A percentile compares a stretch with the other conserved stretches of the same genome.
Evolutionary conservation across 2,888 invertebrate genomes (phyloP).

Genomic region (Aricia artaxerxes): DNA sequence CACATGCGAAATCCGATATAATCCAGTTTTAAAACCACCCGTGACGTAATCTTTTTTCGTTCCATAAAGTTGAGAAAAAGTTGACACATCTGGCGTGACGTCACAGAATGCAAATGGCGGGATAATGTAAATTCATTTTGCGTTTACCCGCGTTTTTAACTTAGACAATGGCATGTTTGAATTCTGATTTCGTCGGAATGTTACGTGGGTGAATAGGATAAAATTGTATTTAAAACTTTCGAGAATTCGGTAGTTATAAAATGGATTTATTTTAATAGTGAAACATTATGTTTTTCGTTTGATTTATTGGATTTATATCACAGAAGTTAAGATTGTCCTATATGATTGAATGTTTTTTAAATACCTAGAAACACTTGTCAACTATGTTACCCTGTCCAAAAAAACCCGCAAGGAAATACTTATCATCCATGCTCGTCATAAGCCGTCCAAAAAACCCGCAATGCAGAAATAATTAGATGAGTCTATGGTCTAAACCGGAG

Average conservation of each 20-base stretch:
- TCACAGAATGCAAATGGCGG: slow-evolving; percentile 6
- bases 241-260: background rate
- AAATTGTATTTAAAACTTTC: background rate
- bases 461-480: no score
- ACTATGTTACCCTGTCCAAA: no score
- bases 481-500: no score
- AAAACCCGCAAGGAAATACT: no score
- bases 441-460: no score
- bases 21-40: background rate
- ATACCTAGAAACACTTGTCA: no score
- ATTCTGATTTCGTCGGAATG: background rate
- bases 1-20: background rate
- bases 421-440: no score
- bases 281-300: no score
- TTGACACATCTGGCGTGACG: slow-evolving; percentile 26
- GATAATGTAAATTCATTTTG: slow-evolving; percentile 13
- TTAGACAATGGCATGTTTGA: slow-evolving; percentile 13
- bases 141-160: slow-evolving; percentile 8
- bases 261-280: background rate
- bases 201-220: background rate
- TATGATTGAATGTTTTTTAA: no score
- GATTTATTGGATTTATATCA: no score
- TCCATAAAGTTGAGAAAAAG: slow-evolving; percentile 7
- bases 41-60: background rate
- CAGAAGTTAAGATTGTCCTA: no score